A percentile compares a stretch with the other conserved stretches of the same genome.
These are phyloP conservation scores for Philaenus spumarius DNA, from an alignment of 1,140 invertebrate species.

Conservation along the genomic window DNA sequence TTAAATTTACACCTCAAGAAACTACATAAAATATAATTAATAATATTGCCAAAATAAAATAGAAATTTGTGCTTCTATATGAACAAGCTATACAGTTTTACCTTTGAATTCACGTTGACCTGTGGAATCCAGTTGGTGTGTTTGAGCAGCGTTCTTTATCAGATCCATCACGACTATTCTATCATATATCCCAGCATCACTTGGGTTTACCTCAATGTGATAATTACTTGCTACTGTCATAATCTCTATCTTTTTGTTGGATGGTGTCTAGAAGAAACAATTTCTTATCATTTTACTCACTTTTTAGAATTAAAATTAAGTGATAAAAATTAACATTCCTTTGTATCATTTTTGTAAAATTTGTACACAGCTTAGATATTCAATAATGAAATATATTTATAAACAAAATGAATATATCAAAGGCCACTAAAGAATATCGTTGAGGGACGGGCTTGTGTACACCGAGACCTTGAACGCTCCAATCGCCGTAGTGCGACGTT, in stretches of 20 bases:
- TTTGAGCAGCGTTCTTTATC: conserved; percentile 95
- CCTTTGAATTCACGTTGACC: conserved; percentile 92
- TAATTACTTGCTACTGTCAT: conserved; percentile 93
- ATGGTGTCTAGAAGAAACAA: conserved; percentile 67
- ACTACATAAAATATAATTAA: no score
- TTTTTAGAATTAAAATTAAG: not conserved
- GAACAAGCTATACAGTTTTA: no score
- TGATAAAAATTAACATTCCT: not conserved
- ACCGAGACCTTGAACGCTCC: no score
- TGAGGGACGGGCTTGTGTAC: no score
- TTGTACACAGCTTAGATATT: not conserved
- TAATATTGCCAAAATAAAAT: no score
- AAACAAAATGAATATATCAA: no score
- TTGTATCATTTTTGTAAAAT: not conserved
- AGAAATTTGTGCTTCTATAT: no score
- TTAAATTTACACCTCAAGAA: no score
- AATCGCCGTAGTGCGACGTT: no score
- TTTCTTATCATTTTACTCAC: not conserved
- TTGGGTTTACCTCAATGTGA: conserved; percentile 97
- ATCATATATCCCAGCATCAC: conserved; percentile 96
- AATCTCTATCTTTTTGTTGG: conserved; percentile 95
- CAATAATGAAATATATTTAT: no score
- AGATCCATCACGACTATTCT: conserved; percentile 95
- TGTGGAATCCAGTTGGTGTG: conserved; percentile 82
- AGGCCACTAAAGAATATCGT: no score